phyloP scores from a whole-genome alignment of 2,797 vertebrate species.

The Sebastes iracundus region DNA sequence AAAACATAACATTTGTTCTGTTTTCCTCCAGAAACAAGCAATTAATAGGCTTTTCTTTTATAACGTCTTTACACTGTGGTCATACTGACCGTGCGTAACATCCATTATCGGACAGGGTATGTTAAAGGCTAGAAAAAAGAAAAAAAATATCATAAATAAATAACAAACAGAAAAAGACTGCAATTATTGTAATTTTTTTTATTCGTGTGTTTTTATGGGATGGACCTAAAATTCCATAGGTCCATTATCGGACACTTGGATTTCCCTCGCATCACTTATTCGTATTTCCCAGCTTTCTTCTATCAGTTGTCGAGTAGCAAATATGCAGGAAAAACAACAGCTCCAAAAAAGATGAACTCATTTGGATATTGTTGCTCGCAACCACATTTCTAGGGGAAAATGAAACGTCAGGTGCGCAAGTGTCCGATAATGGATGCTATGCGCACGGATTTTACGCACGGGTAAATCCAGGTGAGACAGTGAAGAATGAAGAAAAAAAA shows the following conservation, averaged over 20 bases:
- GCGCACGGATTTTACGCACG: slow-evolving; percentile 4
- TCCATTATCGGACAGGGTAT: slow-evolving; percentile 6
- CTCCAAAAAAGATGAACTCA: background rate
- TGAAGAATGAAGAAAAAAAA: background rate
- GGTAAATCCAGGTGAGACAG: background rate
- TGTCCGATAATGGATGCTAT: slow-evolving; percentile 2
- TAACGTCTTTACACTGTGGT: background rate
- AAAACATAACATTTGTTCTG: background rate
- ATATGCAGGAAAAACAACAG: background rate
- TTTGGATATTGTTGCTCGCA: background rate
- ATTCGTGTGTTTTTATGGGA: background rate
- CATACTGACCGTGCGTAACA: background rate
- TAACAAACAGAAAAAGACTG: background rate
- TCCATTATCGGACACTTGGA: background rate
- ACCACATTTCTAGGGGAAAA: background rate
- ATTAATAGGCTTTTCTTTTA: background rate
- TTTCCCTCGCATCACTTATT: background rate
- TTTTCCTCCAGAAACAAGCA: background rate
- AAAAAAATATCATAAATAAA: too few species aligned
- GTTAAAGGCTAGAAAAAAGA: too few species aligned
- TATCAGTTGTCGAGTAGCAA: background rate
- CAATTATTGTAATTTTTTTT: background rate
- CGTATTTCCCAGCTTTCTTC: background rate
- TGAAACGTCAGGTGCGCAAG: slow-evolving; percentile 39
- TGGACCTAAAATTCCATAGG: background rate